phyloP scores from a whole-genome alignment of 2,113 vertebrate species.

The Petroica traversi region DNA sequence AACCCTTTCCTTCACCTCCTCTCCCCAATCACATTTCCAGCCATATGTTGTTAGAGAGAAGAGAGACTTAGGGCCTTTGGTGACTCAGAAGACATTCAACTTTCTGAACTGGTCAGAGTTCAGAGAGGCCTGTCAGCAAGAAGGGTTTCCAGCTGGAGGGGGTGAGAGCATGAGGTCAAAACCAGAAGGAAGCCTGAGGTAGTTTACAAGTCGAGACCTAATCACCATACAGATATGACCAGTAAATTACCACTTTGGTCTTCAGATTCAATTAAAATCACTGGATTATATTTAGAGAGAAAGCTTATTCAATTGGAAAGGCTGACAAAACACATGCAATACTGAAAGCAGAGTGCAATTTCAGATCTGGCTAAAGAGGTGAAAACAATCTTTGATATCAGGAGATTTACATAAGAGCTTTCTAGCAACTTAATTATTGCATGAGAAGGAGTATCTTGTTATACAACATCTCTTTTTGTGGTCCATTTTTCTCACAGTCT shows the following conservation, averaged over 20 bases:
- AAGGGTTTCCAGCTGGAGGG: slow-evolving; percentile 8
- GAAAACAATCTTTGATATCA: neutral
- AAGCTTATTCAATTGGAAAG: neutral
- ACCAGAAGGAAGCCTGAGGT: neutral
- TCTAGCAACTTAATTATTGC: neutral
- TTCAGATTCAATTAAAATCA: slow-evolving; percentile 24
- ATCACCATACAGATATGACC: neutral
- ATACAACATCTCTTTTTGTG: neutral
- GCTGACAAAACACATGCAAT: neutral
- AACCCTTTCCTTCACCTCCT: neutral
- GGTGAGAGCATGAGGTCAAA: neutral
- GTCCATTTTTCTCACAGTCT: neutral
- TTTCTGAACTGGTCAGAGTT: neutral
- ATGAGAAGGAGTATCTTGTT: neutral
- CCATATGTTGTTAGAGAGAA: neutral
- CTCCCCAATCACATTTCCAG: neutral
- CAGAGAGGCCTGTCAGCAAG: neutral
- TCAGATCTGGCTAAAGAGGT: neutral
- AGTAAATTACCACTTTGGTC: neutral
- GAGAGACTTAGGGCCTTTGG: neutral
- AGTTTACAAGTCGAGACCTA: neutral
- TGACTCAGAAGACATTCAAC: slow-evolving; percentile 28
- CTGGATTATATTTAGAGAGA: neutral
- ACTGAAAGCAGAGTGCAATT: neutral
- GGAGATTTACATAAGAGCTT: neutral